Conservation (phyloP, 2,888 invertebrate species). For the Volucella bombylans region DNA sequence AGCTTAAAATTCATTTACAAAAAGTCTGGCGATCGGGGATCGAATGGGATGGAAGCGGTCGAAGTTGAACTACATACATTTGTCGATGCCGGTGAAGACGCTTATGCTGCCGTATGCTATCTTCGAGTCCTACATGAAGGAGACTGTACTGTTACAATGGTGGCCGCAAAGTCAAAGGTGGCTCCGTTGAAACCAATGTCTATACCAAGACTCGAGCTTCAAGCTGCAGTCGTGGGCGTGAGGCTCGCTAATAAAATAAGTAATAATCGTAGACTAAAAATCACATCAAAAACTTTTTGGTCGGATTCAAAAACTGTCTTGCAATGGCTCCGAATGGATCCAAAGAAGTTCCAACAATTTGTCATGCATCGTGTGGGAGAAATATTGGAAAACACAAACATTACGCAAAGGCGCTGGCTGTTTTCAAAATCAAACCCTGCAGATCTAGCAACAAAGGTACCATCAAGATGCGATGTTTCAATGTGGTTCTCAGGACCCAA, state of each 20-base stretch:
- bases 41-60: slow-evolving; percentile 48
- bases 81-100: slow-evolving; percentile 64
- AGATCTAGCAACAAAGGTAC: slow-evolving; percentile 32
- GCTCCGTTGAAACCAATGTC: slow-evolving; percentile 62
- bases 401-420: too few relatives aligned
- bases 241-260: slow-evolving; percentile 42
- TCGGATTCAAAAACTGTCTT: slow-evolving; percentile 75
- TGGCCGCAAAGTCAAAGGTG: slow-evolving; percentile 54
- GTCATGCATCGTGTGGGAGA: slow-evolving; percentile 73
- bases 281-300: slow-evolving; percentile 64
- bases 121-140: slow-evolving; percentile 27
- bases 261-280: not conserved
- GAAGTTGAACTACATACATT: slow-evolving; percentile 60
- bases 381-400: slow-evolving; percentile 31
- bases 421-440: slow-evolving; percentile 29
- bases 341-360: slow-evolving; percentile 72
- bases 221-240: slow-evolving; percentile 44
- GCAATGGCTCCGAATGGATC: slow-evolving; percentile 73
- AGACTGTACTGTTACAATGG: slow-evolving; percentile 27
- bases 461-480: not conserved
- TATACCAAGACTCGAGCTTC: slow-evolving; percentile 63
- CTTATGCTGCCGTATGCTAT: slow-evolving; percentile 58
- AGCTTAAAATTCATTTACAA: slow-evolving; percentile 63
- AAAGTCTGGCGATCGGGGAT: slow-evolving; percentile 56
- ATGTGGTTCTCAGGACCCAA: slow-evolving; percentile 22